A percentile compares a stretch with the other conserved stretches of the same genome.
Conservation (phyloP, 1,140 invertebrate species). For the Drosophila repleta region DNA sequence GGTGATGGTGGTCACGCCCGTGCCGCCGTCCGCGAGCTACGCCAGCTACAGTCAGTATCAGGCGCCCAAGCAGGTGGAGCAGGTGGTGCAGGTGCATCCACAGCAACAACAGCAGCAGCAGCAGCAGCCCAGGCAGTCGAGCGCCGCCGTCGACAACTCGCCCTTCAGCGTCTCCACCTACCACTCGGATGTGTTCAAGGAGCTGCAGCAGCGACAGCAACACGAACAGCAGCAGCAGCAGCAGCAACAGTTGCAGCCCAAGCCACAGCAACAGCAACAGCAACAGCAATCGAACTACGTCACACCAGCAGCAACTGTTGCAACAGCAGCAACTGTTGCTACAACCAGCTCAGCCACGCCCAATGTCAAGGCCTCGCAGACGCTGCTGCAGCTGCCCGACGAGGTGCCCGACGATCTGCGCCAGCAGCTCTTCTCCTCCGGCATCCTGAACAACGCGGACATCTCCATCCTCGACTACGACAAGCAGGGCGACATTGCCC, state of each 20-base stretch:
- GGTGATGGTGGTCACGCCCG: constrained; percentile 78
- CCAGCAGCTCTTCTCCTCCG: constrained; percentile 92
- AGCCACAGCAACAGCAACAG: constrained; percentile 56
- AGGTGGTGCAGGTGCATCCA: constrained; percentile 64
- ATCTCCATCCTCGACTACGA: constrained; percentile 94
- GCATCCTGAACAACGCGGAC: constrained; percentile 93
- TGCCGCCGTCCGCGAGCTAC: constrained; percentile 62
- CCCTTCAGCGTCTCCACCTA: constrained; percentile 78
- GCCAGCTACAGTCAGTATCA: constrained; percentile 76
- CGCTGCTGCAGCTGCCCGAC: constrained; percentile 89
- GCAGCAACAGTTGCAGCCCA: constrained; percentile 66
- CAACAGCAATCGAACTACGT: constrained; percentile 5
- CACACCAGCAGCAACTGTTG: constrained; percentile 2
- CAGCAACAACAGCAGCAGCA: constrained; percentile 17
- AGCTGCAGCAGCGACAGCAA: constrained; percentile 72
- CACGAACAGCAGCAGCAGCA: constrained; percentile 29
- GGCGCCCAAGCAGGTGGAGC: constrained; percentile 41
- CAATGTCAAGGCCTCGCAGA: constrained; percentile 84
- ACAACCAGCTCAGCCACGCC: constrained; percentile 20
- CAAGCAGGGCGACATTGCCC: constrained; percentile 93
- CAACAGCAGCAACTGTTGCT: not conserved
- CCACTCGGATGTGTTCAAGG: constrained; percentile 80
- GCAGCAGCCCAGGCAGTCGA: constrained; percentile 60
- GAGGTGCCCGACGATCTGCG: constrained; percentile 94
- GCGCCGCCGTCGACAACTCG: constrained; percentile 44